phyloP scores from a whole-genome alignment of 1,140 invertebrate species.

The Ceratina calcarata region DNA sequence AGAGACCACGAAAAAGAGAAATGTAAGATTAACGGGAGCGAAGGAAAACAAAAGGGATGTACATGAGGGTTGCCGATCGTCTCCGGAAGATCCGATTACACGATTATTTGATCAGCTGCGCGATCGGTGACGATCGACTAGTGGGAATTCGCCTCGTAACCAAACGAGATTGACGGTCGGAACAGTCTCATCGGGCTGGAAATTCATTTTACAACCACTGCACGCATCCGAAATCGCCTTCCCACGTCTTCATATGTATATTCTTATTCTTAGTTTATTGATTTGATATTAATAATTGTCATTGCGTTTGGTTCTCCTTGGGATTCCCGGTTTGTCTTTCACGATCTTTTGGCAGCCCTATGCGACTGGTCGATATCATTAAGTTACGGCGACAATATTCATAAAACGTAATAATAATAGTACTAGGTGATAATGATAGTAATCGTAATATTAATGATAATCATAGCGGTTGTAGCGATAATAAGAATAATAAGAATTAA shows the following conservation, averaged over 20 bases:
- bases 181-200: constrained; percentile 10
- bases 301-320: constrained; percentile 12
- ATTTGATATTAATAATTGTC: no score
- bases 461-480: neutral
- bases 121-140: constrained; percentile 45
- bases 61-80: constrained; percentile 6
- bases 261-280: constrained; percentile 57
- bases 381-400: constrained; percentile 54
- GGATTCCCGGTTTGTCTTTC: neutral
- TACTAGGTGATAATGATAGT: neutral
- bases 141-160: constrained; percentile 25
- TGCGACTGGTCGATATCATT: constrained; percentile 43
- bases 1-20: constrained; percentile 60
- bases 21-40: no score
- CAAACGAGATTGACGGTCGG: constrained; percentile 37
- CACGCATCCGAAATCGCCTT: neutral
- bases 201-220: neutral
- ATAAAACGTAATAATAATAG: constrained; percentile 15
- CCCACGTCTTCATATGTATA: constrained; percentile 65
- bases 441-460: constrained; percentile 5
- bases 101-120: constrained; percentile 28
- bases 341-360: constrained; percentile 46
- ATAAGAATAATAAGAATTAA: constrained; percentile 5
- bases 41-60: neutral
- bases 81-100: constrained; percentile 24